phyloP scores from a whole-genome alignment of 1,140 invertebrate genomes.

The Ephestia elutella region DNA sequence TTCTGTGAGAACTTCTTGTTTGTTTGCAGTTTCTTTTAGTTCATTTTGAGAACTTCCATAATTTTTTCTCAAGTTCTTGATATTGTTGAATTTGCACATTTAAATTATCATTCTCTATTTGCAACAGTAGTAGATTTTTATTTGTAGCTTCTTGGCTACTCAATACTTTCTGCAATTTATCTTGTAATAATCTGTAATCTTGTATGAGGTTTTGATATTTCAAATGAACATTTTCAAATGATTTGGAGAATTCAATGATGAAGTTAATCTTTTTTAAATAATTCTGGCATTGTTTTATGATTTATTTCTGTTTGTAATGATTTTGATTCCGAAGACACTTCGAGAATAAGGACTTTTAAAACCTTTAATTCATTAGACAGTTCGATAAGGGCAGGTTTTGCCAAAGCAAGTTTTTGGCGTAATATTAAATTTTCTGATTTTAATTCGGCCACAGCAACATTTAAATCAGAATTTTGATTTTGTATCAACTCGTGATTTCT shows the following conservation, averaged over 20 bases:
- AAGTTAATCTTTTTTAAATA: conserved; percentile 19
- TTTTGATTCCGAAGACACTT: conserved; percentile 34
- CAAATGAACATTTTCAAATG: not conserved
- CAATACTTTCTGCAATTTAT: not conserved
- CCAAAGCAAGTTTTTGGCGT: conserved; percentile 23
- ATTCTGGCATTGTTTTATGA: conserved; percentile 20
- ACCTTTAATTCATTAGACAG: conserved; percentile 27
- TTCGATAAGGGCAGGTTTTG: conserved; percentile 15
- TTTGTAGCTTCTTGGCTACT: not conserved
- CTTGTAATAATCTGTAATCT: conserved; percentile 28
- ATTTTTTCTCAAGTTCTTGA: not conserved
- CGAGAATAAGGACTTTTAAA: conserved; percentile 29
- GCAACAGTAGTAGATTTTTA: not conserved
- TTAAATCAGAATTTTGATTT: conserved; percentile 46
- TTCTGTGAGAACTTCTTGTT: conserved; percentile 21
- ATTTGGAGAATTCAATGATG: conserved; percentile 4
- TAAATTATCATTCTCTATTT: not conserved
- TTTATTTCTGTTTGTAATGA: conserved; percentile 28
- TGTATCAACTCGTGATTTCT: conserved; percentile 54
- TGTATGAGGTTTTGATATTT: conserved; percentile 32
- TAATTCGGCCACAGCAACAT: conserved; percentile 32
- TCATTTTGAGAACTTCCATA: conserved; percentile 17
- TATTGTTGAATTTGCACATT: not conserved
- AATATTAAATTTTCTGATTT: conserved; percentile 36
- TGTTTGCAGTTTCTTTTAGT: conserved; percentile 21